Percentiles rank a stretch among this genome's conserved stretches.
These are phyloP conservation scores for Ernsta delagoae DNA, from an alignment of 2,888 invertebrate species.

Conservation along the genomic window DNA sequence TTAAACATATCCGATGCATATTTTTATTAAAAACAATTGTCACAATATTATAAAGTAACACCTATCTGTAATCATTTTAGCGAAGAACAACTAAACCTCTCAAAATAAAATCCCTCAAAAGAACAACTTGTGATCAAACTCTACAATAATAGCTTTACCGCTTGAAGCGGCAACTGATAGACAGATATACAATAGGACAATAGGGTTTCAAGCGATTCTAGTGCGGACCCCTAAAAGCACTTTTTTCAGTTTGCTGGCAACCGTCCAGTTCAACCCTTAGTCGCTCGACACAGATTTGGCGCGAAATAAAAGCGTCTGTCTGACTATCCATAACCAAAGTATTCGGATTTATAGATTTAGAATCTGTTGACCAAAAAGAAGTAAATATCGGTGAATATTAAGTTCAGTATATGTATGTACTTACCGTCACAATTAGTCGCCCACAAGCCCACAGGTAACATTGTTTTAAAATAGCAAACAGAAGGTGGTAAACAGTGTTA, in stretches of 20 bases:
- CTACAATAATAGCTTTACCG: neutral
- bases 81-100: too few relatives aligned
- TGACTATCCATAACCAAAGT: slow-evolving; percentile 20
- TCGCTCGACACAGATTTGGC: slow-evolving; percentile 25
- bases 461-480: too few relatives aligned
- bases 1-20: too few relatives aligned
- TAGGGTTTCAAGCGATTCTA: slow-evolving; percentile 7
- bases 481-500: too few relatives aligned
- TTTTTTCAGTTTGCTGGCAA: slow-evolving; percentile 15
- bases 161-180: neutral
- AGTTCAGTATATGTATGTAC: too few relatives aligned
- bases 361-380: slow-evolving; percentile 3
- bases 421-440: too few relatives aligned
- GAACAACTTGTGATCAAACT: neutral
- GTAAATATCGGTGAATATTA: too few relatives aligned
- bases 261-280: slow-evolving; percentile 22
- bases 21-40: too few relatives aligned
- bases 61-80: too few relatives aligned
- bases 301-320: slow-evolving; percentile 24
- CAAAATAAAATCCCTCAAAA: too few relatives aligned
- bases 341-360: slow-evolving; percentile 12
- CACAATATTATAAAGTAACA: too few relatives aligned
- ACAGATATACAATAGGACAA: neutral
- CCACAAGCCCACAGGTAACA: too few relatives aligned
- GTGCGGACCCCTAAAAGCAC: slow-evolving; percentile 21